A percentile compares a stretch with the other conserved stretches of the same genome.
phyloP scores from a whole-genome alignment of 2,797 vertebrate species.

The Anas georgica region DNA sequence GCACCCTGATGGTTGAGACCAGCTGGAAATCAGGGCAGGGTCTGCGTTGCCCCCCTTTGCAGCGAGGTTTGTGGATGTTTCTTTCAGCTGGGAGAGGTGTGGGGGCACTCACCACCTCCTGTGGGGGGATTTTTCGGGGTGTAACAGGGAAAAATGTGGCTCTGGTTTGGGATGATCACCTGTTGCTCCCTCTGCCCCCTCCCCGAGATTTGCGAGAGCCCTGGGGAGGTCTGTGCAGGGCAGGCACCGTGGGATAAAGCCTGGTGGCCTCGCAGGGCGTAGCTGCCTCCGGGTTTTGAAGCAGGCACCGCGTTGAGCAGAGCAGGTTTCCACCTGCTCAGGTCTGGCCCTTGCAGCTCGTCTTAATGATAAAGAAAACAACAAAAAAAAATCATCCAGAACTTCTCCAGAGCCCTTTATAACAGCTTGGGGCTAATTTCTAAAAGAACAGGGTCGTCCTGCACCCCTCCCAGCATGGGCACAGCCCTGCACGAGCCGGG shows the following conservation, averaged over 20 bases:
- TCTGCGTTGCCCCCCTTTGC: background rate
- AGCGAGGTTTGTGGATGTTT: fast-evolving
- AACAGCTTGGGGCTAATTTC: background rate
- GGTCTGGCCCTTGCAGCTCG: constrained; percentile 1
- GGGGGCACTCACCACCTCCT: fast-evolving
- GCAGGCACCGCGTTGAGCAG: background rate
- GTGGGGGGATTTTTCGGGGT: background rate
- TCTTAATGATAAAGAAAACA: background rate
- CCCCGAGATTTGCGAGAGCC: background rate
- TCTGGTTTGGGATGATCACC: background rate
- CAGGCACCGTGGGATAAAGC: background rate
- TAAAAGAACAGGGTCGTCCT: background rate
- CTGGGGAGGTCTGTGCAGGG: background rate
- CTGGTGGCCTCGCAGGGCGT: constrained; percentile 4
- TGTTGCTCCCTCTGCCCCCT: constrained; percentile 36
- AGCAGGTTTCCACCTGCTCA: constrained; percentile 56
- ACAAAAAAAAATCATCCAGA: background rate
- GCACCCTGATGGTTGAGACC: background rate
- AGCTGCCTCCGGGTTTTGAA: background rate
- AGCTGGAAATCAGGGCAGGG: background rate
- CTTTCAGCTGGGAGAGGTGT: background rate
- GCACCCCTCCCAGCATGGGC: background rate
- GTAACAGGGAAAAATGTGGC: background rate
- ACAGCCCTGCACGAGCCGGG: background rate
- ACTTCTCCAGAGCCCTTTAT: background rate